Evolutionary conservation across 2,888 invertebrate genomes (phyloP).

Genomic region (Pasiphila rectangulata): DNA sequence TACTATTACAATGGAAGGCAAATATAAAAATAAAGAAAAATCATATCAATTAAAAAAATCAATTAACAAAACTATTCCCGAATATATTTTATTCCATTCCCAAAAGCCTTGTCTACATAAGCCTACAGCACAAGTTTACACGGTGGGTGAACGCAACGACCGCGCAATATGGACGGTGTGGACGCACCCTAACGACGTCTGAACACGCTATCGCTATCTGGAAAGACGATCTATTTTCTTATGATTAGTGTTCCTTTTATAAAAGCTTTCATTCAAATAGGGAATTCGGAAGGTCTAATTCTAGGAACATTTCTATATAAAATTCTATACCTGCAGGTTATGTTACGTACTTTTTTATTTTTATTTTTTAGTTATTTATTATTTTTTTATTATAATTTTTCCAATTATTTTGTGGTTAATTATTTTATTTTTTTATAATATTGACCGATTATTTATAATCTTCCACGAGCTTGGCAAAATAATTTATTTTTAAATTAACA

Average conservation of each 20-base stretch:
- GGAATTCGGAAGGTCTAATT: not conserved
- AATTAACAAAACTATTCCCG: not conserved
- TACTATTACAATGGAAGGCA: too few species aligned
- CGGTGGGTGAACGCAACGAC: slow-evolving; percentile 28
- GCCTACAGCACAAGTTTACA: slow-evolving; percentile 15
- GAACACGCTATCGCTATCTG: slow-evolving; percentile 59
- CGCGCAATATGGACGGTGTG: slow-evolving; percentile 48
- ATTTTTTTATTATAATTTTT: too few species aligned
- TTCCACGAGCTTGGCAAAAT: too few species aligned
- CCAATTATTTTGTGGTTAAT: too few species aligned
- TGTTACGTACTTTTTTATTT: too few species aligned
- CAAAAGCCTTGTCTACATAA: not conserved
- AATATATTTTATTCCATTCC: not conserved
- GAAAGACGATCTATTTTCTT: slow-evolving; percentile 41
- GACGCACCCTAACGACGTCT: slow-evolving; percentile 56
- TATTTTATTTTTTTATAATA: too few species aligned
- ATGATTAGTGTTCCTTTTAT: slow-evolving; percentile 28
- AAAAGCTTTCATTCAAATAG: slow-evolving; percentile 1
- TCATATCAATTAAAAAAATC: too few species aligned
- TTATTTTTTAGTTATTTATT: too few species aligned
- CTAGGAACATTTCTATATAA: not conserved
- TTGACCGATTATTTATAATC: too few species aligned
- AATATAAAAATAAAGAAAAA: too few species aligned
- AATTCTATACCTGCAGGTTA: too few species aligned
- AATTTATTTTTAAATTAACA: too few species aligned